Conservation (phyloP, 2,113 vertebrate species). For the Hippocampus zosterae region DNA sequence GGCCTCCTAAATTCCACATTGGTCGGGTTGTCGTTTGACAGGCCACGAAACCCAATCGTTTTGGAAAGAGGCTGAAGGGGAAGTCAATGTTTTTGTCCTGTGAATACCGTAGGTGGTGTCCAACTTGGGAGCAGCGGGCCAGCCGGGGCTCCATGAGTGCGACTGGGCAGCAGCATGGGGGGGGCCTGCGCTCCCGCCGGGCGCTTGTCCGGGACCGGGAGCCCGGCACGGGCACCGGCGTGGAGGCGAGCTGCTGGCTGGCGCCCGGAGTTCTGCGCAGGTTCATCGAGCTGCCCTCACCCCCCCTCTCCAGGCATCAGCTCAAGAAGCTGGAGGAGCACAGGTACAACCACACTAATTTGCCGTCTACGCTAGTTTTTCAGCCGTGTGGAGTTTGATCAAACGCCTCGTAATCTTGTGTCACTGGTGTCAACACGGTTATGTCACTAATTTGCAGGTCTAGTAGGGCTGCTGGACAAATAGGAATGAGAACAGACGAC, state of each 20-base stretch:
- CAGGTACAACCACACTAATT: constrained; percentile 50
- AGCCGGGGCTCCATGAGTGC: constrained; percentile 58
- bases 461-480: no score
- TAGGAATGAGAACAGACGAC: no score
- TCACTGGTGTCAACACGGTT: no score
- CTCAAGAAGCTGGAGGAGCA: constrained; percentile 96
- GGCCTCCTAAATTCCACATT: no score
- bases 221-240: constrained; percentile 50
- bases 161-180: constrained; percentile 57
- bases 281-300: constrained; percentile 85
- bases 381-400: no score
- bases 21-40: neutral
- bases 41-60: neutral
- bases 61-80: neutral
- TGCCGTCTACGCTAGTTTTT: no score
- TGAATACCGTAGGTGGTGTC: neutral
- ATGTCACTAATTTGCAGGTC: no score
- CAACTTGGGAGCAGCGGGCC: constrained; percentile 47
- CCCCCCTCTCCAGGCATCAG: constrained; percentile 88
- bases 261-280: constrained; percentile 74
- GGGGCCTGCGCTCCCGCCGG: constrained; percentile 58
- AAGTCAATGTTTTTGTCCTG: neutral
- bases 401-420: no score
- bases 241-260: constrained; percentile 69
- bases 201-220: constrained; percentile 52